phyloP scores from a whole-genome alignment of 2,113 vertebrate species.

The Prunella fulvescens region DNA sequence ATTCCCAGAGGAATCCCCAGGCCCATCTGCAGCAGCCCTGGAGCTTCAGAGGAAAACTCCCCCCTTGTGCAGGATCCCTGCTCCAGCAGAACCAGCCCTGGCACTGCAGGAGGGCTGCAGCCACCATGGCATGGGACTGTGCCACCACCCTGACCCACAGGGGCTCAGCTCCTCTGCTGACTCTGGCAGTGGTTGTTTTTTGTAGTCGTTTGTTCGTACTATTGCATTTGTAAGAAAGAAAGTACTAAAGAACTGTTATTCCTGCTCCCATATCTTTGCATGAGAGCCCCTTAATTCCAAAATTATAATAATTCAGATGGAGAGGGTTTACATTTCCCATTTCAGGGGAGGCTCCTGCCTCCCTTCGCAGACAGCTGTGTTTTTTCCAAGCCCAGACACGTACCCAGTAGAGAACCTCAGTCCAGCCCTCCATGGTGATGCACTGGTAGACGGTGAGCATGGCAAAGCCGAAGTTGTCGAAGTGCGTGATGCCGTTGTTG shows the following conservation, averaged over 20 bases:
- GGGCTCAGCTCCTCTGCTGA: no score
- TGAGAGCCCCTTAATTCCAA: not conserved
- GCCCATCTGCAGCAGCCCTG: no score
- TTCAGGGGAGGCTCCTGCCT: not conserved
- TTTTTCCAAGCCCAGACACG: not conserved
- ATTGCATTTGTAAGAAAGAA: not conserved
- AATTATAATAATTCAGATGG: not conserved
- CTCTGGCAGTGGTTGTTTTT: no score
- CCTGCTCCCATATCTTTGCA: not conserved
- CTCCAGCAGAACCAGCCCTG: no score
- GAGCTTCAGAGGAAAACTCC: no score
- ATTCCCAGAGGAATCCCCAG: no score
- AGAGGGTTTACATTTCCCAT: not conserved
- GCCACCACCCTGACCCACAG: no score
- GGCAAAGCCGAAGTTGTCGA: conserved; percentile 95
- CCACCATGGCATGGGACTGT: no score
- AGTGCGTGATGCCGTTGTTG: conserved; percentile 95
- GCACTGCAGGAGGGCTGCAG: no score
- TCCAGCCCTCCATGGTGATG: conserved; percentile 97
- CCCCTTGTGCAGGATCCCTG: no score
- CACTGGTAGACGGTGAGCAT: conserved; percentile 98
- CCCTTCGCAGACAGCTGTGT: not conserved
- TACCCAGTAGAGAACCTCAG: conserved; percentile 94
- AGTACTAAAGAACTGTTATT: not conserved
- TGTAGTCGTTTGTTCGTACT: no score